Evolutionary conservation across 2,797 vertebrate genomes (phyloP), one percentile per base, ranked within the genome.

Genomic region (Chelmon rostratus): DNA sequence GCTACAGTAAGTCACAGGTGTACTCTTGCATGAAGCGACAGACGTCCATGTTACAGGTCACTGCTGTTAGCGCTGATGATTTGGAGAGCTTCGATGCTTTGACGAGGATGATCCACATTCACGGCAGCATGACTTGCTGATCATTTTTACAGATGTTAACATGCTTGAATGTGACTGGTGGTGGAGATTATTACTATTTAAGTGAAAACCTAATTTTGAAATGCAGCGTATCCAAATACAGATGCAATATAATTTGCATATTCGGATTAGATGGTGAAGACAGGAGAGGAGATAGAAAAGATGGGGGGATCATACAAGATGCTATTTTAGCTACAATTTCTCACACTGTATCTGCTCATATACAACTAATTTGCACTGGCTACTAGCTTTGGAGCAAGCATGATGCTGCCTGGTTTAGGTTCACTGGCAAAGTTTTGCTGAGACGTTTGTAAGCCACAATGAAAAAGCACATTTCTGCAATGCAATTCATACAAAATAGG

Each of bases 391-490:
- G 46, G 23, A 52, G 25, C 35, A 42, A 76, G 61, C 23, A 50
- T 28, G 64, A 44, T 68, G 19, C 15, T n/a, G 21, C 19, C 64
- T 59, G 37, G 56, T 68, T 61, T 42, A 10, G 15, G 23, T 28
- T 61, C 21, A 42, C n/a, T n/a, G n/a, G n/a, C n/a, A n/a, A n/a
- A 2, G 18, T 21, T 50, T 31, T 28, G 31, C 40, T 57, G 19
- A 58, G 8, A 47, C 69, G 65, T 28, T 53, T n/a, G 67, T 23
- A 52, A 25, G 52, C 19, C 28, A 57, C 67, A 49, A 59, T 38
- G 2, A n/a, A 49, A 38, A 61, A 68, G 10, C 23, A 28, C 23
- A 68, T 31, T n/a, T 54, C 2, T 42, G 11, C 28, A 16, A 46
- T 16, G 5, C 4, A 38, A 38, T 37, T 52, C 12, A 67, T 16